Evolutionary conservation across 2,888 invertebrate species (phyloP), one percentile per base, ranked within the genome.

Genomic region (Habrosyne pyritoides): DNA sequence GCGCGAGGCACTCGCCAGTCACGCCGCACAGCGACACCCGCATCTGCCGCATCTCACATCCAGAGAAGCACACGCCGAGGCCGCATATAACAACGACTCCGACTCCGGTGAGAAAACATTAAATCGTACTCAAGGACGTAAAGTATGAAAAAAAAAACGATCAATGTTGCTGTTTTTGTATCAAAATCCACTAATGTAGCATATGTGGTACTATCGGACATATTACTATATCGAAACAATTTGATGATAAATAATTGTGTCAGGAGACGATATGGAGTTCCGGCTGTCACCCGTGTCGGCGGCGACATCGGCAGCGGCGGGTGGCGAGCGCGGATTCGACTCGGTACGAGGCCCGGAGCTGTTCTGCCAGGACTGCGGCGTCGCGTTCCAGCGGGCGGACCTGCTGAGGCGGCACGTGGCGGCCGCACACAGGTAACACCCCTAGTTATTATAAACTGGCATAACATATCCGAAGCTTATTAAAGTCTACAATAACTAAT

Each of bases 331-430:
- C 10, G 75, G 71, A 55, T 76, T 66, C 73, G 87, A 87, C 67
- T 66, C 77, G 30, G 80, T 81, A 67, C 84, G 89, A 10, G 90
- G 88, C 8, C 91, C 90, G n/a, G 90, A 91, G 69, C 81, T 93
- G 58, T 94, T 94, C 84, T 97, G 97, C 74, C 94, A 94, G 62
- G 95, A 95, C 59, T 97, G 97, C 75, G 97, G 96, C 51, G 94
- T 96, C 67, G 95, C 96, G 2, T 97, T 97, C 86, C 96, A 96
- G 76, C 93, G 97, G 14, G 94, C 95, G 46, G 97, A 97, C 80
- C 90, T 96, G 69, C 87, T 97, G 56, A 93, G 95, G 54, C 91
- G 96, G 10, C 97, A 97, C 77, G 94, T 94, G 22, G 94, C 95
- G 49, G 91, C 93, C 0, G 93, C 93, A 2, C 93, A 93, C 63